Base-by-base conservation (phyloP, 2,888 invertebrate genomes). In the Thereva unica region DNA sequence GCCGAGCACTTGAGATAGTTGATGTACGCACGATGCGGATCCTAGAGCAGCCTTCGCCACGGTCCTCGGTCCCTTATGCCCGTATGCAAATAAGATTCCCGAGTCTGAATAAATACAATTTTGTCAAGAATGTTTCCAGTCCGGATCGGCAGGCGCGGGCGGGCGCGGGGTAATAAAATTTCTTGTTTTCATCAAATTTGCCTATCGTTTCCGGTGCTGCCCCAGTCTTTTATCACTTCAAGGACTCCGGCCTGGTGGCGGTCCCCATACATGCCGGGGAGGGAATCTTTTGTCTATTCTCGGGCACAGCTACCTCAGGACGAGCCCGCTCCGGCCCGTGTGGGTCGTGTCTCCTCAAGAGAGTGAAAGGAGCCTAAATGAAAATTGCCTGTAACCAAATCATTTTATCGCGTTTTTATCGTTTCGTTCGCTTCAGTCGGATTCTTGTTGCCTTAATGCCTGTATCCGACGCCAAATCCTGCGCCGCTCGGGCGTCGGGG, bases 141-240 rank as follows among this genome's bases (percentile, higher is more conserved):
- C 5, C 53, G 10, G 55, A 10, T 50, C 5, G 5, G 34, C n/a
- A 9, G 53, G 12, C 23, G 23, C 23, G n/a, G 41, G 52, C 5
- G 10, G 53, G 37, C 45, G 9, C 42, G 3, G 12, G 44, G 64
- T 64, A 64, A 64, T 53, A 64, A 52, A 64, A 64, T 64, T 64
- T 64, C 64, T 52, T 64, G 64, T 64, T 64, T 64, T 64, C 64
- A 64, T 64, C 64, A 64, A 64, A 64, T 52, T 64, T 64, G 35
- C 41, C 61, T 61, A 61, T 50, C 61, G 23, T 61, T 23, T 10
- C 50, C 50, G 9, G 10, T 53, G 37, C 35, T 64, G 10, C 40
- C 53, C 23, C 23, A 23, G 23, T 23, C 23, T 23, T 23, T 23
- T 23, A 23, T 23, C 23, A 23, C 23, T 23, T 23, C 23, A 23